Base-by-base conservation (phyloP, 2,888 invertebrate species). In the Melieria omissa region DNA sequence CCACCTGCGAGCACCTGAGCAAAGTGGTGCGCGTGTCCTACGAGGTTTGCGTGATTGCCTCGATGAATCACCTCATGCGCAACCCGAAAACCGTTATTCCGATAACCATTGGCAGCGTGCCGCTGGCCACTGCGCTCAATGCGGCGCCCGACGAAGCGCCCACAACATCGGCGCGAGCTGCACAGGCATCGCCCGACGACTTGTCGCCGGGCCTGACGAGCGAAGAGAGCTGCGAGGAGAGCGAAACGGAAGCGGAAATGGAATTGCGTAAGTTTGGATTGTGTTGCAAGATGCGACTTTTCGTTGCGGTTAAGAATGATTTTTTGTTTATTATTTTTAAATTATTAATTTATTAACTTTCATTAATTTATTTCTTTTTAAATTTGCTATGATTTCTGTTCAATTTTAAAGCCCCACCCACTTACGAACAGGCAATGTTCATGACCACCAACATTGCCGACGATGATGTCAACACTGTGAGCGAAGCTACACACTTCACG, bases 381-480 rank as follows among this genome's bases (percentile, higher is more conserved):
- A 44, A 5, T 5, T 54, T 44, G 16, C n/a, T 6, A 54, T 61
- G 14, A 16, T 3, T 46, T 7, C n/a, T 5, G 3, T 1, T 5
- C 1, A 29, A n/a, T 74, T 49, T 74, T 76, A 0, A 49, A 87
- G 87, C 85, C 8, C 86, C 87, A 5, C 87, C 87, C 8, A 82
- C 86, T 1, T 87, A 86, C 72, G 86, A 87, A 58, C 84, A 87
- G 74, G 86, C 86, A 61, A 81, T 85, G 75, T 83, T 86, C 78
- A 81, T 86, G 82, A 83, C 83, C 49, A 76, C 82, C 3, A 81
- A 84, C 47, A 82, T 86, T 41, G 83, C 79, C 8, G 85, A 85
- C 60, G 83, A 80, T 63, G 86, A 86, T 76, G 81, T 79, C 3
- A 83, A 85, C 64, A 80, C 79, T 0, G 80, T 80, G 3, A 80